A percentile compares a stretch with the other conserved stretches of the same genome.
These are phyloP conservation scores for Standfussiana lucernea DNA, from an alignment of 2,888 invertebrate genomes.

Conservation along the genomic window DNA sequence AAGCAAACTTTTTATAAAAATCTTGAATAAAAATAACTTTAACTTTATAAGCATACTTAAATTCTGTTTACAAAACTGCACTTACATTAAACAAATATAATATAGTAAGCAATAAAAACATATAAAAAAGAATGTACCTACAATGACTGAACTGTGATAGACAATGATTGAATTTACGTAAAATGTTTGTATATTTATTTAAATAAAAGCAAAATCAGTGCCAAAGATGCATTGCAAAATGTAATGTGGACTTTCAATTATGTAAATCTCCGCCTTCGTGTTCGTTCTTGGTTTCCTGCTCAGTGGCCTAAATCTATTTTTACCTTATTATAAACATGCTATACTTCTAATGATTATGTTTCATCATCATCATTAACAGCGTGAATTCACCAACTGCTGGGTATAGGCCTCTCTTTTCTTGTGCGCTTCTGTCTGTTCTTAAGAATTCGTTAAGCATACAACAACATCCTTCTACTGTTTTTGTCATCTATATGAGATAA, in stretches of 20 bases:
- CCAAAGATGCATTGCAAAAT: slow-evolving; percentile 89
- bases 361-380: no score
- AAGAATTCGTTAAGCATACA: slow-evolving; percentile 36
- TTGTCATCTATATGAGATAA: slow-evolving; percentile 36
- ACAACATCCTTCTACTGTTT: slow-evolving; percentile 54
- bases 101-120: slow-evolving; percentile 80
- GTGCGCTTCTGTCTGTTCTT: no score
- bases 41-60: slow-evolving; percentile 54
- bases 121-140: slow-evolving; percentile 81
- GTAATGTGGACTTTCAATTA: slow-evolving; percentile 51
- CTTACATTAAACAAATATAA: slow-evolving; percentile 67
- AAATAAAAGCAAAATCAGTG: slow-evolving; percentile 88
- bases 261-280: background rate
- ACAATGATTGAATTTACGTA: slow-evolving; percentile 77
- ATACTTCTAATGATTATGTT: background rate
- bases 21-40: slow-evolving; percentile 31
- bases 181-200: slow-evolving; percentile 81
- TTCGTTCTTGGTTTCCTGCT: background rate
- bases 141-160: slow-evolving; percentile 90
- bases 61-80: slow-evolving; percentile 79
- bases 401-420: no score
- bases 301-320: background rate
- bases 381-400: no score
- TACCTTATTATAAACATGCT: background rate
- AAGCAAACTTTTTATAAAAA: slow-evolving; percentile 31